Conservation (phyloP, 1,140 invertebrate genomes). For the Drosophila albomicans region DNA sequence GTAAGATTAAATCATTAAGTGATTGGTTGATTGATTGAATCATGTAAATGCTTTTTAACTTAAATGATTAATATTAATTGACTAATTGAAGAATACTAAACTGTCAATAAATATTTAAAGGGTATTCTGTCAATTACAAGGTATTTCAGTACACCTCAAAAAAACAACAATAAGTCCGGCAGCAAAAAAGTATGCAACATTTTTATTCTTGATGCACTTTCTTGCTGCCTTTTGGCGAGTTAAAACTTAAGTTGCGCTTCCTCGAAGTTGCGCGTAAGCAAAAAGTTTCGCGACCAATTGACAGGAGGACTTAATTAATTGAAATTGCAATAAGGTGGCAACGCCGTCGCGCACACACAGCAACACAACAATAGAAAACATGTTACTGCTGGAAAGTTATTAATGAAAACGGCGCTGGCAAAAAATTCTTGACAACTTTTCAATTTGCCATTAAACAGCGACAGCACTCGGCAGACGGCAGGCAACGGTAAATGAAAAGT, state of each 20-base stretch:
- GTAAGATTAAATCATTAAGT: too few relatives aligned
- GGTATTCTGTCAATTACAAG: neutral
- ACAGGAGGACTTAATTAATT: conserved; percentile 23
- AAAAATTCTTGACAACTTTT: conserved; percentile 10
- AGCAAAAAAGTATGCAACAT: conserved; percentile 9
- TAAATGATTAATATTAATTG: too few relatives aligned
- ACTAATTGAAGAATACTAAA: too few relatives aligned
- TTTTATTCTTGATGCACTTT: neutral
- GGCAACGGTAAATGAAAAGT: conserved; percentile 17
- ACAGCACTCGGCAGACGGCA: neutral
- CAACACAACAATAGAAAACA: conserved; percentile 33
- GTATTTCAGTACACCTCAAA: too few relatives aligned
- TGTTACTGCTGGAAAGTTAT: conserved; percentile 34
- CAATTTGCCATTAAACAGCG: conserved; percentile 14
- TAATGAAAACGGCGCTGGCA: conserved; percentile 21
- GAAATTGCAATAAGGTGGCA: conserved; percentile 35
- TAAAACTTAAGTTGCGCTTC: neutral
- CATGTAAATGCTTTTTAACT: too few relatives aligned
- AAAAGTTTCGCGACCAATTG: conserved; percentile 16
- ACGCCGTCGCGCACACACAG: conserved; percentile 14
- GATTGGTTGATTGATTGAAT: too few relatives aligned
- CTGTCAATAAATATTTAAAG: neutral
- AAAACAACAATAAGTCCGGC: neutral
- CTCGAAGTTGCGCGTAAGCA: neutral
- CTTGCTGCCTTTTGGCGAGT: neutral